Conservation (phyloP, 2,113 vertebrate species). For the Apteryx owenii region DNA sequence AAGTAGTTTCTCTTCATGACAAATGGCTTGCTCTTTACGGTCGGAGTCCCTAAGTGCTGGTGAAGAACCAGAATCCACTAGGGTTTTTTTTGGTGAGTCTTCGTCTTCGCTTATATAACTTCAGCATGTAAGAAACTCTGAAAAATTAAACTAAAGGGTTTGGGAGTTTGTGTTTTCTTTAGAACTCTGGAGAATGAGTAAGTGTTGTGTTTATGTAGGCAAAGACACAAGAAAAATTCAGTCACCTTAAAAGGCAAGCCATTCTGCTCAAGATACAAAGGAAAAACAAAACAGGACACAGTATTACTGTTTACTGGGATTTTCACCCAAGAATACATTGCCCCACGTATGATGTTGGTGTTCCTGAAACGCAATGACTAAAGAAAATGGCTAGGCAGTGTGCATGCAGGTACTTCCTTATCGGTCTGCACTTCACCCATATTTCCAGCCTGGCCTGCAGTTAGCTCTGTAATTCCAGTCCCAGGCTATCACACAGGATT, state of each 20-base stretch:
- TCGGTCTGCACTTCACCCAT: background rate
- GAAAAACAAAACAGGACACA: background rate
- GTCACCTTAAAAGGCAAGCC: constrained; percentile 55
- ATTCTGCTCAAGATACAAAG: background rate
- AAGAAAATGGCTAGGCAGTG: background rate
- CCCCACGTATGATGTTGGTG: background rate
- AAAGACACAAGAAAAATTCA: constrained; percentile 46
- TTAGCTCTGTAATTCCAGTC: background rate
- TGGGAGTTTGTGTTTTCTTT: constrained; percentile 22
- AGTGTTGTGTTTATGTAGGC: constrained; percentile 47
- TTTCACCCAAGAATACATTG: background rate
- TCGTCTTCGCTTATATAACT: background rate
- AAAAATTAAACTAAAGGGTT: background rate
- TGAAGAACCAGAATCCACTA: background rate
- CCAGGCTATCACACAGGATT: background rate
- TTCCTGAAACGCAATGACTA: background rate
- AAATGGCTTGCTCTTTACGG: background rate
- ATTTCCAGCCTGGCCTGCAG: background rate
- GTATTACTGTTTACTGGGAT: background rate
- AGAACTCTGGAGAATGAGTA: constrained; percentile 44
- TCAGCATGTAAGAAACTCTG: fast-evolving
- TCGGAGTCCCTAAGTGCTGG: background rate
- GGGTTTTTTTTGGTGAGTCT: background rate
- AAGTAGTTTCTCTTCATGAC: constrained; percentile 7
- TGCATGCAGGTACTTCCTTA: background rate